Evolutionary conservation across 2,888 invertebrate species (phyloP).

Genomic region (Agrilus biguttatus): DNA sequence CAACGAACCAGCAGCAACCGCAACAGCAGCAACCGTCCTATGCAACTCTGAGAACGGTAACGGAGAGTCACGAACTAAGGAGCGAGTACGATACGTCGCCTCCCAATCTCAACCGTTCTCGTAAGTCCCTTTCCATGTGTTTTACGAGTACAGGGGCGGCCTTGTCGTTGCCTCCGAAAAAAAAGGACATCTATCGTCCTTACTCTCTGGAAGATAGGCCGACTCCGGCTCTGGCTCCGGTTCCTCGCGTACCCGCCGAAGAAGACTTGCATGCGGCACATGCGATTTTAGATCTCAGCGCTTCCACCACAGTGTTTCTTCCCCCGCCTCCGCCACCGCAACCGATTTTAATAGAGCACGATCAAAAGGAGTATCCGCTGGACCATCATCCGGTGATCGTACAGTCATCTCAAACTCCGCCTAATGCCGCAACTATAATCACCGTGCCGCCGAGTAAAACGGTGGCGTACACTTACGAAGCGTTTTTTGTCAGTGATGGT

Average conservation of each 20-base stretch:
- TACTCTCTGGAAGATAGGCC: slow-evolving; percentile 65
- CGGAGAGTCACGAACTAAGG: slow-evolving; percentile 30
- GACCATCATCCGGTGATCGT: slow-evolving; percentile 19
- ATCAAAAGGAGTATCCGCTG: slow-evolving; percentile 11
- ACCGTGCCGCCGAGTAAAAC: slow-evolving; percentile 44
- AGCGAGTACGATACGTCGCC: slow-evolving; percentile 18
- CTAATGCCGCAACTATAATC: slow-evolving; percentile 8
- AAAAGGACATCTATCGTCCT: slow-evolving; percentile 81
- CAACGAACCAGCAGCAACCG: slow-evolving; percentile 6
- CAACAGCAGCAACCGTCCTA: slow-evolving; percentile 34
- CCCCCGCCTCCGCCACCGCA: slow-evolving; percentile 33
- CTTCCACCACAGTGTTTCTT: slow-evolving; percentile 62
- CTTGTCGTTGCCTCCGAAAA: slow-evolving; percentile 73
- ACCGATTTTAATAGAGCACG: slow-evolving; percentile 8
- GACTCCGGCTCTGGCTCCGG: slow-evolving; percentile 27
- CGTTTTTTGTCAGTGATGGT: slow-evolving; percentile 82
- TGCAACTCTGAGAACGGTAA: slow-evolving; percentile 38
- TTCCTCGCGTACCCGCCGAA: slow-evolving; percentile 51
- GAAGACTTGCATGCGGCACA: slow-evolving; percentile 80
- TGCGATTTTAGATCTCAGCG: slow-evolving; percentile 78
- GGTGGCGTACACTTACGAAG: slow-evolving; percentile 79
- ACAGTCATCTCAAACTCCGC: slow-evolving; percentile 20
- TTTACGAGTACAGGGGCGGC: slow-evolving; percentile 77
- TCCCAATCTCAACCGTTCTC: slow-evolving; percentile 26
- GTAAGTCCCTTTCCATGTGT: slow-evolving; percentile 68